A percentile compares a stretch with the other conserved stretches of the same genome.
Evolutionary conservation across 2,797 vertebrate species (phyloP).

Genomic region (Danio kyathit): DNA sequence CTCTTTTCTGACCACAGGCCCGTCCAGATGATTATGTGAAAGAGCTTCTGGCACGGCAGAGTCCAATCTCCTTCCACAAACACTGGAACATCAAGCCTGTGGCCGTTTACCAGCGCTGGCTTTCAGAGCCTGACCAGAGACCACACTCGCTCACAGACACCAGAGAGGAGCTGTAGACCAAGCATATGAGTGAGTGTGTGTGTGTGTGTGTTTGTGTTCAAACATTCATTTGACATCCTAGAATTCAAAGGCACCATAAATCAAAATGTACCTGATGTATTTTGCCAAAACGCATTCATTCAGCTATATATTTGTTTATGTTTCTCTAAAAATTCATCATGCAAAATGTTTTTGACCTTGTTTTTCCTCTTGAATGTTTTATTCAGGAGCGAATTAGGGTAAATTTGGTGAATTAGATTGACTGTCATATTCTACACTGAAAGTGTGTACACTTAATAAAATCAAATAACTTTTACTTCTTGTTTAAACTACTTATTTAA

Average conservation of each 20-base stretch:
- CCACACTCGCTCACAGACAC: neutral
- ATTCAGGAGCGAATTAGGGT: neutral
- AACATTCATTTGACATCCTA: neutral
- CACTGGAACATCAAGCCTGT: constrained; percentile 91
- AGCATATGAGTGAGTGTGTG: neutral
- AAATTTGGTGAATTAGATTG: no score
- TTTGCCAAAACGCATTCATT: neutral
- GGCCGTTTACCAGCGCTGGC: constrained; percentile 84
- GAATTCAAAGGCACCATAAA: neutral
- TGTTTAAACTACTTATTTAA: no score
- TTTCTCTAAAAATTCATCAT: neutral
- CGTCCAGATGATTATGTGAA: constrained; percentile 84
- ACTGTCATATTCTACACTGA: no score
- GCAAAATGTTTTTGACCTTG: neutral
- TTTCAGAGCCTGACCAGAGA: constrained; percentile 67
- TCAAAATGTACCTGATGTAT: neutral
- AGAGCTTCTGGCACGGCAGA: constrained; percentile 79
- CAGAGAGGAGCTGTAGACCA: constrained; percentile 33
- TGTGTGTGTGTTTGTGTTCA: no score
- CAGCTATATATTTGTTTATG: neutral
- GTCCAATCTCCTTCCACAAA: constrained; percentile 91
- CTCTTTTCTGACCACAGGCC: constrained; percentile 62
- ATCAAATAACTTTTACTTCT: no score
- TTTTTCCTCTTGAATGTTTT: neutral
- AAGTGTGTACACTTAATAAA: no score